A percentile compares a stretch with the other conserved stretches of the same genome.
Conservation (phyloP, 1,140 invertebrate genomes). For the Chrysomallon squamiferum region DNA sequence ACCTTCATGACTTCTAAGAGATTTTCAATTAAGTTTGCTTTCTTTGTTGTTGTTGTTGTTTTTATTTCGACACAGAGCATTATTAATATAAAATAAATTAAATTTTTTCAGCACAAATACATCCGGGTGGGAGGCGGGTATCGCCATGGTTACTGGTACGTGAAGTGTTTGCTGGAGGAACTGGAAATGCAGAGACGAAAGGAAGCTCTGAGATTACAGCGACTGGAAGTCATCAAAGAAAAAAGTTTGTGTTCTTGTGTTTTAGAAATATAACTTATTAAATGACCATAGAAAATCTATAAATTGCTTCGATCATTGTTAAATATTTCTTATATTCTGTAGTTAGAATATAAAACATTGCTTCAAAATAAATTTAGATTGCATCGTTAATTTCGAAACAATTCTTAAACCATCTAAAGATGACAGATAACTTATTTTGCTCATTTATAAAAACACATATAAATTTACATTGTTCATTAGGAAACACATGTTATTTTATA, state of each 20-base stretch:
- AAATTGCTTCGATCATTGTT: too few relatives aligned
- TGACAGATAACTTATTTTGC: too few relatives aligned
- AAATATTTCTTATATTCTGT: too few relatives aligned
- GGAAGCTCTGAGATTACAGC: slow-evolving; percentile 43
- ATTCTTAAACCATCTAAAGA: too few relatives aligned
- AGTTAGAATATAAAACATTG: too few relatives aligned
- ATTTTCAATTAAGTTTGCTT: background rate
- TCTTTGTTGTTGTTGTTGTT: background rate
- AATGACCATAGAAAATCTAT: too few relatives aligned
- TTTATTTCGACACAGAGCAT: background rate
- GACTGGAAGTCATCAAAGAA: slow-evolving; percentile 59
- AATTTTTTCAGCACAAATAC: slow-evolving; percentile 58
- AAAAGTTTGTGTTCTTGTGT: slow-evolving; percentile 53
- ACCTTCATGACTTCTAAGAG: background rate
- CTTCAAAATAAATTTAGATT: too few relatives aligned
- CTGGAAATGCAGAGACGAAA: slow-evolving; percentile 52
- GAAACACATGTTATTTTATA: too few relatives aligned
- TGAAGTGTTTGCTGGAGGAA: slow-evolving; percentile 59
- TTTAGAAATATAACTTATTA: background rate
- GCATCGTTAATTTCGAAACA: too few relatives aligned
- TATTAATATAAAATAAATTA: background rate
- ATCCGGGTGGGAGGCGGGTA: slow-evolving; percentile 63
- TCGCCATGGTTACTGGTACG: slow-evolving; percentile 62
- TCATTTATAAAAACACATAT: too few relatives aligned
- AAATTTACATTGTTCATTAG: too few relatives aligned